phyloP scores from a whole-genome alignment of 2,888 invertebrate genomes.

The Euspilapteryx auroguttella region DNA sequence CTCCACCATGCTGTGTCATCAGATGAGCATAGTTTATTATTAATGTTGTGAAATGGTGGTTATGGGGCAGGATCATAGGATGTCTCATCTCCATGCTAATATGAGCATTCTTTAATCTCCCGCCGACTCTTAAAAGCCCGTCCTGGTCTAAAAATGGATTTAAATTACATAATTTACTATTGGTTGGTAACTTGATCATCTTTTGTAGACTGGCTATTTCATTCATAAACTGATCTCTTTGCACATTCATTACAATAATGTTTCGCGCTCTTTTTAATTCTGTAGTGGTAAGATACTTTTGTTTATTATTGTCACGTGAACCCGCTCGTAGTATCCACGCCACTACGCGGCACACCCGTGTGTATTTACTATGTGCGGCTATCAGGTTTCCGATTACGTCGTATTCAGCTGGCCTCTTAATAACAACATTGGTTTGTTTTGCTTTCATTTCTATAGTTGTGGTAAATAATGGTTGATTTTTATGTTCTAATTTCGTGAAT shows the following conservation, averaged over 20 bases:
- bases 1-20: conserved; percentile 3
- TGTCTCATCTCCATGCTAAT: conserved; percentile 1
- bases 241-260: background rate
- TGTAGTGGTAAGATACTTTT: background rate
- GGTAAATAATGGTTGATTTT: background rate
- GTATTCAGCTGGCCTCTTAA: background rate
- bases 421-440: background rate
- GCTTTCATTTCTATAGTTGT: background rate
- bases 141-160: conserved; percentile 1
- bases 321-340: conserved; percentile 1
- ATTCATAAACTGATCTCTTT: background rate
- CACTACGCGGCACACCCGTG: background rate
- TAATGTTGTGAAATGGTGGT: conserved; percentile 1
- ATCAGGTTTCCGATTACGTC: background rate
- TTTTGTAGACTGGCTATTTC: background rate
- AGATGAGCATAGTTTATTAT: conserved; percentile 2
- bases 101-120: background rate
- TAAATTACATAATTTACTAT: background rate
- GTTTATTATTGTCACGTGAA: background rate
- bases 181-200: background rate
- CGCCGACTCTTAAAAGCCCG: conserved; percentile 1
- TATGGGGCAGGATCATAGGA: conserved; percentile 2
- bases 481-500: background rate
- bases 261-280: background rate
- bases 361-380: background rate